phyloP scores from a whole-genome alignment of 2,797 vertebrate genomes.

The Potorous gilbertii region DNA sequence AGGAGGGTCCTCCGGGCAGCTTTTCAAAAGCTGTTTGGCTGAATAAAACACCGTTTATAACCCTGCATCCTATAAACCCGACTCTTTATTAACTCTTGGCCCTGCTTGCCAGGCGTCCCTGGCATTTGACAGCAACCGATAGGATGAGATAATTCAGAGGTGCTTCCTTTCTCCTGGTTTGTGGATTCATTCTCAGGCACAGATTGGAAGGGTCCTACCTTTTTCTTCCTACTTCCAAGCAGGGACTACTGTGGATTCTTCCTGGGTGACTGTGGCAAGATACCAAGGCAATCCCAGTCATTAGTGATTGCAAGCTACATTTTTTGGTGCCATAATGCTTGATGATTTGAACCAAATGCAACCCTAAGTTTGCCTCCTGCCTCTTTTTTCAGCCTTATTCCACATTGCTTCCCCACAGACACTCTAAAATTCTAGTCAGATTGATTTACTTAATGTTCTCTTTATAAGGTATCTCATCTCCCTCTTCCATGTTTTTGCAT shows the following conservation, averaged over 20 bases:
- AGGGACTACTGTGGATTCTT: neutral
- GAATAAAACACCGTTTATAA: neutral
- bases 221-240: neutral
- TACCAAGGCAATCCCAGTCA: neutral
- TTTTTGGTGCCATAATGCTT: neutral
- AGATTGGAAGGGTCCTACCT: neutral
- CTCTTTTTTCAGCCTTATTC: neutral
- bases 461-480: neutral
- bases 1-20: conserved; percentile 8
- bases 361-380: neutral
- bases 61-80: neutral
- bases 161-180: rapidly evolving
- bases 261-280: neutral
- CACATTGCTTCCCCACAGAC: neutral
- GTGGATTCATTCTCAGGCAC: neutral
- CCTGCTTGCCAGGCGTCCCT: neutral
- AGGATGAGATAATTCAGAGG: neutral
- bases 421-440: neutral
- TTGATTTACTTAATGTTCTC: neutral
- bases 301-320: neutral
- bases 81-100: neutral
- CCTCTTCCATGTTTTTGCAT: neutral
- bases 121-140: neutral
- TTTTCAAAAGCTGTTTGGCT: conserved; percentile 12
- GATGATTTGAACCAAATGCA: neutral